These are phyloP conservation scores for Drosophila formosana DNA, from an alignment of 2,888 invertebrate species.

Conservation along the genomic window DNA sequence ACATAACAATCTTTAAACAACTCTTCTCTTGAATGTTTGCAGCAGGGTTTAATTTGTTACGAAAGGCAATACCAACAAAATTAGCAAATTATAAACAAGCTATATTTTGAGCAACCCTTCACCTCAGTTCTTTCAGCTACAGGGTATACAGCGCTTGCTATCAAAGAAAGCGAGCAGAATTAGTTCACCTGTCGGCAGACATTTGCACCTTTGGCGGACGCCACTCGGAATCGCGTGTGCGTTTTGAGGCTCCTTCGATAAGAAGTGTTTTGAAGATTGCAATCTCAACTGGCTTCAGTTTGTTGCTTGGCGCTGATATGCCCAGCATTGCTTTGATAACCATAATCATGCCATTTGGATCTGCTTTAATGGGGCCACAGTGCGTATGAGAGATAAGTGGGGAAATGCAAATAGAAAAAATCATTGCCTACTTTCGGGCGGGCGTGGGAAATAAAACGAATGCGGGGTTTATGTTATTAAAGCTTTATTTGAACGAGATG, in stretches of 20 bases:
- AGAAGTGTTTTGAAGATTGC: conserved; percentile 13
- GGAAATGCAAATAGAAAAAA: not conserved
- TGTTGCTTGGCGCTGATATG: conserved; percentile 23
- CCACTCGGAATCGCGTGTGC: conserved; percentile 8
- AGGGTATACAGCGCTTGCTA: conserved; percentile 4
- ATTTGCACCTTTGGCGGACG: conserved; percentile 25
- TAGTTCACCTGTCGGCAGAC: conserved; percentile 45
- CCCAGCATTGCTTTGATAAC: conserved; percentile 2
- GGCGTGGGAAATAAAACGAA: conserved; percentile 30
- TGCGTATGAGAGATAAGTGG: not conserved
- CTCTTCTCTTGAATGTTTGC: too few species aligned
- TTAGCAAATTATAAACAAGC: not conserved
- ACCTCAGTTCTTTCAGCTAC: not conserved
- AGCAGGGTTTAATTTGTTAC: too few species aligned
- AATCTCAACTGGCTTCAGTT: not conserved
- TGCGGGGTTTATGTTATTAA: not conserved
- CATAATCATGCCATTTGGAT: not conserved
- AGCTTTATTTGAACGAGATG: conserved; percentile 11
- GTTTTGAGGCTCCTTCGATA: conserved; percentile 14
- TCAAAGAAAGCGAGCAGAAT: conserved; percentile 17
- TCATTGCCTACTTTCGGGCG: conserved; percentile 53
- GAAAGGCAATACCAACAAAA: too few species aligned
- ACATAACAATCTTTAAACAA: not conserved
- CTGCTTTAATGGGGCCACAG: not conserved
- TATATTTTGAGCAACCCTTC: not conserved